Evolutionary conservation across 2,797 vertebrate species (phyloP).

Genomic region (Darevskia mixta): DNA sequence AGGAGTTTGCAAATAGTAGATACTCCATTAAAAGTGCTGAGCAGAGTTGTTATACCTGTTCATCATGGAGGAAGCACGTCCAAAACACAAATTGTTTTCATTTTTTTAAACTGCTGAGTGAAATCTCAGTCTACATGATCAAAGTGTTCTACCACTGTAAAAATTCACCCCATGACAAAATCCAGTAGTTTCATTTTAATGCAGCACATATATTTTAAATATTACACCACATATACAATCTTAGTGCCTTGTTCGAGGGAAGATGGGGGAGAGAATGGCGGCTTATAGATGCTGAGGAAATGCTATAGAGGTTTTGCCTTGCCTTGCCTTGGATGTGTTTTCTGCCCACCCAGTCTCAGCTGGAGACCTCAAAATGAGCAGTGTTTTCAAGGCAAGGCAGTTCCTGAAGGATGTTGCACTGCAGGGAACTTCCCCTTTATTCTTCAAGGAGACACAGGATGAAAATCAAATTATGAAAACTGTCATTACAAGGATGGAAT

Average conservation of each 20-base stretch:
- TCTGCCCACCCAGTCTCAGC: not conserved
- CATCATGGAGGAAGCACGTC: not conserved
- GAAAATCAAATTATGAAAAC: not conserved
- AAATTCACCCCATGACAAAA: not conserved
- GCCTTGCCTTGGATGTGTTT: not conserved
- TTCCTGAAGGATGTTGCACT: fast-evolving
- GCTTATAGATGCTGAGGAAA: too few species aligned
- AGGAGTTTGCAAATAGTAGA: too few species aligned
- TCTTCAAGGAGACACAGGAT: not conserved
- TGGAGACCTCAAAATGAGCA: not conserved
- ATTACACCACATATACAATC: not conserved
- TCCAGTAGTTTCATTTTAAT: not conserved
- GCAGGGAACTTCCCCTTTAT: not conserved
- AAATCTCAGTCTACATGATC: not conserved
- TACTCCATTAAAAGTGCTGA: not conserved
- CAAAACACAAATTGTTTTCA: not conserved
- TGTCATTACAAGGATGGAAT: slow-evolving; percentile 17
- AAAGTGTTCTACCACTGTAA: not conserved
- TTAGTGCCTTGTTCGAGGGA: not conserved
- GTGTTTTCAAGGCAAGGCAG: not conserved
- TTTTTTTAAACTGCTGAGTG: not conserved
- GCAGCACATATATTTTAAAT: not conserved
- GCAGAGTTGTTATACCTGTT: not conserved
- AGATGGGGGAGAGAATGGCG: too few species aligned
- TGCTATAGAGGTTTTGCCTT: not conserved